These are phyloP conservation scores for Lathamus discolor DNA, from an alignment of 2,113 vertebrate species.

Conservation along the genomic window DNA sequence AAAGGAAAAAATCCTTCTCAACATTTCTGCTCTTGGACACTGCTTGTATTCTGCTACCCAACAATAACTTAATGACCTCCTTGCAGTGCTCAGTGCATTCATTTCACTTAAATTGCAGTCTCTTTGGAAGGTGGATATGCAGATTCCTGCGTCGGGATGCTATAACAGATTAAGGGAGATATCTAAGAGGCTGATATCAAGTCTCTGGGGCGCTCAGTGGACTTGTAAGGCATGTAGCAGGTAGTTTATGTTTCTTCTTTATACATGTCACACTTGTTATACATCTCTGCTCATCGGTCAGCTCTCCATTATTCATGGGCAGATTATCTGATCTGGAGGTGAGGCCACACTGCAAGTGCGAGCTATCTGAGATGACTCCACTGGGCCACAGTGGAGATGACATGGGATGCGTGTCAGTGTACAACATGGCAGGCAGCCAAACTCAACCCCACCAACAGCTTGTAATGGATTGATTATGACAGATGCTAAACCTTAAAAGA, in stretches of 20 bases:
- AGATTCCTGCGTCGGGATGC: not conserved
- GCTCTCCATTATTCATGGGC: constrained; percentile 19
- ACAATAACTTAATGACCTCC: not conserved
- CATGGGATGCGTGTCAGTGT: not conserved
- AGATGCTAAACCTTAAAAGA: not conserved
- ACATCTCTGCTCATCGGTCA: not conserved
- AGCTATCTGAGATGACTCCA: not conserved
- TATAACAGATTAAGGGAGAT: not conserved
- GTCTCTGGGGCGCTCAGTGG: not conserved
- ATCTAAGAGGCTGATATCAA: not conserved
- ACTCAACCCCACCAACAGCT: not conserved
- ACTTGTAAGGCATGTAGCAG: not conserved
- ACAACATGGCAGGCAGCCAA: not conserved
- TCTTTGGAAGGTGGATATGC: not conserved
- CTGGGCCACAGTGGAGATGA: not conserved
- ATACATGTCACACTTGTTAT: not conserved
- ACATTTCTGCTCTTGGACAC: not conserved
- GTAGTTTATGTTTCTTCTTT: not conserved
- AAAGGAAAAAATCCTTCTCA: not conserved
- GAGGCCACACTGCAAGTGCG: accelerated
- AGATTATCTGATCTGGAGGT: not conserved
- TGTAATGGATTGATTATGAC: not conserved
- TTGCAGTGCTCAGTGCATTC: not conserved
- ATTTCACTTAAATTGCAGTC: not conserved
- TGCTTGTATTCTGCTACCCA: not conserved